phyloP scores from a whole-genome alignment of 2,888 invertebrate species.

The Teleiodes luculella region DNA sequence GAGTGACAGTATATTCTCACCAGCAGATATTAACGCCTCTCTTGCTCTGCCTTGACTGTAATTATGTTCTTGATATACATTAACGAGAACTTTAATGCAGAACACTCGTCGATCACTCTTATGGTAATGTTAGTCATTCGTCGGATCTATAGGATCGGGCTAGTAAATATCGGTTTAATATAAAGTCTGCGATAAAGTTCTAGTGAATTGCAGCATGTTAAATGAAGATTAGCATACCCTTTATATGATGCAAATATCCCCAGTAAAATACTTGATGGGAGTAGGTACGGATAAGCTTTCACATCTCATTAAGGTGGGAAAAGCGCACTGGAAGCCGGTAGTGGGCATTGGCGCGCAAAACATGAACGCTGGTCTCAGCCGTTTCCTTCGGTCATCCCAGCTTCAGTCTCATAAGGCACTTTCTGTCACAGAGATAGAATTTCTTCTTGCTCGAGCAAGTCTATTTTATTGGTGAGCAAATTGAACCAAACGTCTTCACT shows the following conservation, averaged over 20 bases:
- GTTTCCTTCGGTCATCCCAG: neutral
- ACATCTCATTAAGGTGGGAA: constrained; percentile 19
- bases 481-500: neutral
- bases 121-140: no score
- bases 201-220: no score
- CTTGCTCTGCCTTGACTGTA: constrained; percentile 4
- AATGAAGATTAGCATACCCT: no score
- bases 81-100: neutral
- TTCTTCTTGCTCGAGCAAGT: no score
- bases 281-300: constrained; percentile 13
- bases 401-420: no score
- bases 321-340: constrained; percentile 16
- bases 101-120: neutral
- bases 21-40: constrained; percentile 1
- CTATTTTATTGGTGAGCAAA: no score
- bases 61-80: constrained; percentile 1
- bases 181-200: no score
- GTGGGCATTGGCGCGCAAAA: constrained; percentile 1
- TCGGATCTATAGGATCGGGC: no score
- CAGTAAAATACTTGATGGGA: constrained; percentile 4
- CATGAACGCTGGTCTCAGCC: neutral
- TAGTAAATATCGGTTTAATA: no score
- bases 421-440: no score
- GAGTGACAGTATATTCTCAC: constrained; percentile 8
- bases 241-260: constrained; percentile 5